Evolutionary conservation across 2,888 invertebrate species (phyloP).

Genomic region (Acronicta aceris): DNA sequence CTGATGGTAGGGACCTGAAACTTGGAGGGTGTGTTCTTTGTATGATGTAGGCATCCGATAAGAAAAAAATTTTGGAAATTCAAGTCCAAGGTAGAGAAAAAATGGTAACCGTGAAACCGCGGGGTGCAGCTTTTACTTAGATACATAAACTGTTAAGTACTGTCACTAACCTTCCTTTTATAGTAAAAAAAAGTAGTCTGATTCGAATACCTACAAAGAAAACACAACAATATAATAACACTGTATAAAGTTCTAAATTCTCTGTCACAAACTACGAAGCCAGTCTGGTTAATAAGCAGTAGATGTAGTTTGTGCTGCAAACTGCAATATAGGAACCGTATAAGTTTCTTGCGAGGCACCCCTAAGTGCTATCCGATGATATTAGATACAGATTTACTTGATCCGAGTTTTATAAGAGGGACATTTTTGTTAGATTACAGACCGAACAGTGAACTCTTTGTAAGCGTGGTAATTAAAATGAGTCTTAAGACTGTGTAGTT

Average conservation of each 20-base stretch:
- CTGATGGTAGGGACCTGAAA: too few species aligned
- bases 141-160: too few species aligned
- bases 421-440: constrained; percentile 49
- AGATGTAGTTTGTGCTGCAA: constrained; percentile 29
- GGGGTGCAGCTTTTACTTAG: too few species aligned
- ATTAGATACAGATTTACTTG: constrained; percentile 76
- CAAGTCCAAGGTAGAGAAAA: too few species aligned
- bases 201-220: too few species aligned
- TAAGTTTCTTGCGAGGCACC: constrained; percentile 50
- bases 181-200: too few species aligned
- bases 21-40: too few species aligned
- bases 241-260: constrained; percentile 13
- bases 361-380: constrained; percentile 64
- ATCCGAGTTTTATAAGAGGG: constrained; percentile 66
- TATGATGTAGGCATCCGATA: too few species aligned
- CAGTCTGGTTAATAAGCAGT: constrained; percentile 20
- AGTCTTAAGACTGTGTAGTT: neutral
- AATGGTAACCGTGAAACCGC: too few species aligned
- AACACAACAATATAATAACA: neutral
- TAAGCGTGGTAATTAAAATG: constrained; percentile 27
- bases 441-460: neutral
- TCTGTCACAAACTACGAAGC: constrained; percentile 15
- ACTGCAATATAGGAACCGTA: constrained; percentile 54
- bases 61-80: too few species aligned
- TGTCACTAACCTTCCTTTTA: too few species aligned